These are phyloP conservation scores for Cataglyphis altisquamis DNA, from an alignment of 2,888 invertebrate genomes.

Conservation along the genomic window DNA sequence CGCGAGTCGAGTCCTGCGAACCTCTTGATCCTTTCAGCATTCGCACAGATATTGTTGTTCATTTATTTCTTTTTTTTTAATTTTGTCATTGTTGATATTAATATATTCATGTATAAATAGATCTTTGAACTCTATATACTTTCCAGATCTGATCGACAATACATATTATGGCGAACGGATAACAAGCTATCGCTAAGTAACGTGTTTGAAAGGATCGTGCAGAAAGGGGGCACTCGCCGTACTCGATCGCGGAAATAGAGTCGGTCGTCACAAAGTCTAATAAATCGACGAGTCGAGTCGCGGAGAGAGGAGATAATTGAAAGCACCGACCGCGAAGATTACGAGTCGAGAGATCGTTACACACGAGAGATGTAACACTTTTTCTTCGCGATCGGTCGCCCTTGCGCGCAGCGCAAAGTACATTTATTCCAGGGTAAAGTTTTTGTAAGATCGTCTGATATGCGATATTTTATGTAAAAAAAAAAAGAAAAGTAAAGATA, in stretches of 20 bases:
- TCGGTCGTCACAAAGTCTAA: conserved; percentile 30
- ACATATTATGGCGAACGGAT: neutral
- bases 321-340: conserved; percentile 62
- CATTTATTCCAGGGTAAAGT: conserved; percentile 83
- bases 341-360: conserved; percentile 32
- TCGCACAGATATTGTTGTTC: neutral
- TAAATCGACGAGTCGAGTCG: conserved; percentile 18
- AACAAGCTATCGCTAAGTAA: neutral
- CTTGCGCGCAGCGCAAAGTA: conserved; percentile 70
- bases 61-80: neutral
- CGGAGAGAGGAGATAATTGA: conserved; percentile 18
- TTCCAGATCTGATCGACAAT: conserved; percentile 27
- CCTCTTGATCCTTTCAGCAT: conserved; percentile 31
- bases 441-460: conserved; percentile 81
- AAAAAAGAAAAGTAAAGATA: conserved; percentile 47
- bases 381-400: conserved; percentile 61
- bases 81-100: neutral
- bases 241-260: conserved; percentile 35
- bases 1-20: conserved; percentile 33
- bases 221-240: neutral
- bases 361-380: neutral
- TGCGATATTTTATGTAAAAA: conserved; percentile 59
- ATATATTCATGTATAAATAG: neutral
- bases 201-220: conserved; percentile 25
- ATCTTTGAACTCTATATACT: neutral